phyloP scores from a whole-genome alignment of 2,113 vertebrate genomes.

The Dunckerocampus dactyliophorus region DNA sequence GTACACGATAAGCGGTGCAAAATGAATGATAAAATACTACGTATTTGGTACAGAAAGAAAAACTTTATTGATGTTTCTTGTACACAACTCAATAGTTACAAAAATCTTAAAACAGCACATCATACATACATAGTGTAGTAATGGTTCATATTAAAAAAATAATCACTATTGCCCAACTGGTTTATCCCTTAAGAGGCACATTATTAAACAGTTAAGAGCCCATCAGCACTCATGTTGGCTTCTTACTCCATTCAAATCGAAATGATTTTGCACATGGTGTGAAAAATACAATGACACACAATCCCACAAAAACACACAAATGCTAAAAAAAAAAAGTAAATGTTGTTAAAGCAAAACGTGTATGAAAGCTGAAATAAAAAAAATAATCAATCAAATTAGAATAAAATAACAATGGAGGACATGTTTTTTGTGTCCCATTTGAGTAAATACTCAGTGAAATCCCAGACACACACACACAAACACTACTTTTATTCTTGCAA shows the following conservation, averaged over 20 bases:
- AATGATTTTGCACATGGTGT: constrained; percentile 3
- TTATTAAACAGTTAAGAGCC: not conserved
- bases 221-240: constrained; percentile 15
- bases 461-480: constrained; percentile 44
- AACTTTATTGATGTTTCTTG: constrained; percentile 66
- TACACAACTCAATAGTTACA: constrained; percentile 43
- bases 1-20: not conserved
- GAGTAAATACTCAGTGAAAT: constrained; percentile 58
- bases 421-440: constrained; percentile 19
- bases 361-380: constrained; percentile 29
- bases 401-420: constrained; percentile 24
- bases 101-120: constrained; percentile 35
- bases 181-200: constrained; percentile 36
- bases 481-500: constrained; percentile 13
- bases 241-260: constrained; percentile 9
- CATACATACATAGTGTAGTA: constrained; percentile 33
- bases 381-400: constrained; percentile 30
- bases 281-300: constrained; percentile 31
- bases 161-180: constrained; percentile 3
- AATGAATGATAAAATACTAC: not conserved
- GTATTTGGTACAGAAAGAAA: constrained; percentile 30
- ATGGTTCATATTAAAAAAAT: constrained; percentile 24
- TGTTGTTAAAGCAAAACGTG: constrained; percentile 32
- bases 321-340: constrained; percentile 8
- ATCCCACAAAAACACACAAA: constrained; percentile 17